phyloP scores from a whole-genome alignment of 2,888 invertebrate species.

The Troides oblongomaculatus region DNA sequence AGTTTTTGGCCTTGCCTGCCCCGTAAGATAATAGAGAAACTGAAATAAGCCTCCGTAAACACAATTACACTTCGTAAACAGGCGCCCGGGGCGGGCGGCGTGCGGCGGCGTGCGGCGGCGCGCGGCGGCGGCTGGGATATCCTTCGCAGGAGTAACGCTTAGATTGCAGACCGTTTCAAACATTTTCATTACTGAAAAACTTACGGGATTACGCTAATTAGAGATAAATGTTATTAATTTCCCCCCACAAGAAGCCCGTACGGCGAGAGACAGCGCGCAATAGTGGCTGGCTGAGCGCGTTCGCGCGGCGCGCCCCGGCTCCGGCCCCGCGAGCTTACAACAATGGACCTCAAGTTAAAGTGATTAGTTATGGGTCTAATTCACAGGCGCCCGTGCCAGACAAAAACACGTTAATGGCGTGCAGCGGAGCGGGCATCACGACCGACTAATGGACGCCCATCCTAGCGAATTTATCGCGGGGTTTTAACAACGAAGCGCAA shows the following conservation, averaged over 20 bases:
- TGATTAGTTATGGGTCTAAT: conserved; percentile 36
- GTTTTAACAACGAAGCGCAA: no score
- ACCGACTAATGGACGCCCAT: no score
- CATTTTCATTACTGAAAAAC: no score
- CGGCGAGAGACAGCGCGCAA: neutral
- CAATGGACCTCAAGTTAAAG: conserved; percentile 34
- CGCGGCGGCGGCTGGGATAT: no score
- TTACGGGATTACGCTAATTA: no score
- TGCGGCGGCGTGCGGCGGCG: conserved; percentile 25
- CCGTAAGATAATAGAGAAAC: conserved; percentile 37
- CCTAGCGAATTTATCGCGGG: no score
- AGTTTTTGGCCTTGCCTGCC: conserved; percentile 35
- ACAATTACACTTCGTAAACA: conserved; percentile 46
- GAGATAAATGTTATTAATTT: no score
- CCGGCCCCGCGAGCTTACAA: conserved; percentile 30
- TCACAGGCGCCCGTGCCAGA: conserved; percentile 8
- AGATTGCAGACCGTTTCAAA: no score
- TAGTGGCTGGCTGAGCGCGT: conserved; percentile 21
- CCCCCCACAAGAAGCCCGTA: no score
- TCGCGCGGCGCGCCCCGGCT: neutral
- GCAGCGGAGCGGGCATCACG: neutral
- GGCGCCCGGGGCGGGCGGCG: conserved; percentile 38
- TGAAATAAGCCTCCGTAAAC: conserved; percentile 40
- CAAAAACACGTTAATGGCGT: conserved; percentile 10
- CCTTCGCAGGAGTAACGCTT: no score